Evolutionary conservation across 1,140 invertebrate genomes (phyloP), one percentile per base, ranked within the genome.

Genomic region (Anadara kagoshimensis): DNA sequence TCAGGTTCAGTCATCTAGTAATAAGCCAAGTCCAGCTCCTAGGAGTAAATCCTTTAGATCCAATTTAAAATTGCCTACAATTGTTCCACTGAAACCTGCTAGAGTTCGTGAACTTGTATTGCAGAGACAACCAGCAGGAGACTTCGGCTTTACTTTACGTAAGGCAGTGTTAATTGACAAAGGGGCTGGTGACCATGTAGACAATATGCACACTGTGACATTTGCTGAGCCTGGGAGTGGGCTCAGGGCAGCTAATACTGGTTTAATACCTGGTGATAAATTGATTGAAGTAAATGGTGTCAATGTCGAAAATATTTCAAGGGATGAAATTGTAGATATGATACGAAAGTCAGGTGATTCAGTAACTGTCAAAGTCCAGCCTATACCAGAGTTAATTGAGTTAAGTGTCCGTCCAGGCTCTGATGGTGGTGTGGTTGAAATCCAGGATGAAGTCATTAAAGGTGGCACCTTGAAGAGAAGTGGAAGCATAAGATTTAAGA

Each of bases 141-240:
- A 98, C 88, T 98, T 98, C 88, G 97, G 97, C 0, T 98, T 98
- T 85, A 97, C 95, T 53, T 90, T 98, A 59, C 92, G 97, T n/a
- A 92, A 96, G 78, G 88, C 87, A 20, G 62, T 81, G 29, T 73
- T 89, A 26, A 75, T 95, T 64, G 85, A 89, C 20, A 83, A 86
- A 47, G 69, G 63, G 5, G 68, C 66, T 58, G 77, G 72, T 12
- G 78, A 79, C 26, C 71, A 54, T 45, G 83, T 86, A 18, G 90
- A 76, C 26, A 86, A 94, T 87, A 85, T 82, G 51, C 93, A 93
- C 75, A 92, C 94, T 43, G 95, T 97, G 3, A 95, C 97, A 59
- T 96, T 98, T 85, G 97, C 96, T 8, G 97, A 98, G 88, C 96
- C 97, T 0, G 95, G 95, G 45, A 93, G 92, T n/a, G 92, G 87